Percentiles rank a stretch among this genome's conserved stretches.
Conservation (phyloP, 2,797 vertebrate genomes). For the Aldrovandia affinis region DNA sequence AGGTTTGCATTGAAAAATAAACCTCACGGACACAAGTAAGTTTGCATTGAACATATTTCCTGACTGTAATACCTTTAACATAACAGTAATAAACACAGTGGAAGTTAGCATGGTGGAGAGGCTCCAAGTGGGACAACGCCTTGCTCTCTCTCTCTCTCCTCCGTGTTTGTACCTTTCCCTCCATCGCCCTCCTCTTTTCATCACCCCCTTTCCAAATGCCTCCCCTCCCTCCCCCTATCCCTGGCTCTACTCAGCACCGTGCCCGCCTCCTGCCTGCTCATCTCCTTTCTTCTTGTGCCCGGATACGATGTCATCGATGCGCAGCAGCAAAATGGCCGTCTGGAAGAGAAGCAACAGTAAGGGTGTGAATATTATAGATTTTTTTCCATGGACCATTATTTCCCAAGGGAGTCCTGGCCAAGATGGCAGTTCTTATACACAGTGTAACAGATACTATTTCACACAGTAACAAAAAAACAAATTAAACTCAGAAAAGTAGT, state of each 20-base stretch:
- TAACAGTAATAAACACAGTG: background rate
- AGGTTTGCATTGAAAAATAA: background rate
- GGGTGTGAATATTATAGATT: background rate
- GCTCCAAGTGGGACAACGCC: background rate
- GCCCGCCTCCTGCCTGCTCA: conserved; percentile 63
- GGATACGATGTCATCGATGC: conserved; percentile 94
- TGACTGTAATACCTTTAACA: background rate
- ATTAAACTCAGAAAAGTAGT: too few species aligned
- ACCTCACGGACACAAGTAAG: background rate
- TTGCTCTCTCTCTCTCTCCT: background rate
- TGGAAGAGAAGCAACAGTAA: conserved; percentile 52
- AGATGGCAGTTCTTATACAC: too few species aligned
- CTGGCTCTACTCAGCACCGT: conserved; percentile 64
- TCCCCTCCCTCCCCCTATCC: background rate
- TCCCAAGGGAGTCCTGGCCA: too few species aligned
- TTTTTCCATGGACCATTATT: too few species aligned
- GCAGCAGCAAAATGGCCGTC: conserved; percentile 90
- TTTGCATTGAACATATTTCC: background rate
- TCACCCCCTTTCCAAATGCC: background rate
- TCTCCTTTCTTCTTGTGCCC: conserved; percentile 94
- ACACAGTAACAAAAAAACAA: too few species aligned
- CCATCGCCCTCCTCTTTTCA: background rate
- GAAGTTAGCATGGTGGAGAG: background rate
- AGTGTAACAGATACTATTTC: too few species aligned
- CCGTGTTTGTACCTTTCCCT: background rate